These are phyloP conservation scores for Myotis findleyi DNA, from an alignment of 2,797 vertebrate genomes.

Conservation along the genomic window DNA sequence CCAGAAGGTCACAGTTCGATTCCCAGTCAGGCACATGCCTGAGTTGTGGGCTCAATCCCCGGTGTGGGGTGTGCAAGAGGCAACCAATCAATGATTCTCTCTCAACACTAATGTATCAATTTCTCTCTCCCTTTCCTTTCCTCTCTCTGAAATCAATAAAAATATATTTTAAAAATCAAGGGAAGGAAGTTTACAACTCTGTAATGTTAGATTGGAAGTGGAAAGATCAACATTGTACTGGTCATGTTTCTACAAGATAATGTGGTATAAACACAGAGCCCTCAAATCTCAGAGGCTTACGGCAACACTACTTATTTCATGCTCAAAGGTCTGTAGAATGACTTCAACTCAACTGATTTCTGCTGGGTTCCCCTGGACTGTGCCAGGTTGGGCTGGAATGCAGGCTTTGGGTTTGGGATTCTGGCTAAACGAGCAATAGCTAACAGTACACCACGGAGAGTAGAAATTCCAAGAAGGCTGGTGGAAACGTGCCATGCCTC, in stretches of 20 bases:
- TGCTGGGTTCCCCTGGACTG: background rate
- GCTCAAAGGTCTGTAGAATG: background rate
- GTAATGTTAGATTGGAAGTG: background rate
- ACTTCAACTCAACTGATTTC: background rate
- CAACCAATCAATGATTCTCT: no score
- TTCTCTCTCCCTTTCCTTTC: no score
- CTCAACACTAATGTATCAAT: no score
- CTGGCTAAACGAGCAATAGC: background rate
- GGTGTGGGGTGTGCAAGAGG: no score
- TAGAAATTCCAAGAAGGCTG: background rate
- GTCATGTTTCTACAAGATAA: background rate
- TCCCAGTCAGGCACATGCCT: no score
- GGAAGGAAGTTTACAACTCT: background rate
- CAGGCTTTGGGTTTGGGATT: background rate
- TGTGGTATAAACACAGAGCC: background rate
- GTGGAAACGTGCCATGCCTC: background rate
- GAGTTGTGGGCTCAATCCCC: no score
- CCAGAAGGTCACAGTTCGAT: no score
- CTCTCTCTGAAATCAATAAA: no score
- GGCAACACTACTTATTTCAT: background rate
- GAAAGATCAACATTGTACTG: background rate
- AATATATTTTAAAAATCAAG: background rate
- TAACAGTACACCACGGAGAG: background rate
- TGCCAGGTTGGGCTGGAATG: background rate
- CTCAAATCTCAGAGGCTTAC: background rate